A percentile compares a stretch with the other conserved stretches of the same genome.
These are phyloP conservation scores for Hofmannophila pseudospretella DNA, from an alignment of 2,888 invertebrate genomes.

Conservation along the genomic window DNA sequence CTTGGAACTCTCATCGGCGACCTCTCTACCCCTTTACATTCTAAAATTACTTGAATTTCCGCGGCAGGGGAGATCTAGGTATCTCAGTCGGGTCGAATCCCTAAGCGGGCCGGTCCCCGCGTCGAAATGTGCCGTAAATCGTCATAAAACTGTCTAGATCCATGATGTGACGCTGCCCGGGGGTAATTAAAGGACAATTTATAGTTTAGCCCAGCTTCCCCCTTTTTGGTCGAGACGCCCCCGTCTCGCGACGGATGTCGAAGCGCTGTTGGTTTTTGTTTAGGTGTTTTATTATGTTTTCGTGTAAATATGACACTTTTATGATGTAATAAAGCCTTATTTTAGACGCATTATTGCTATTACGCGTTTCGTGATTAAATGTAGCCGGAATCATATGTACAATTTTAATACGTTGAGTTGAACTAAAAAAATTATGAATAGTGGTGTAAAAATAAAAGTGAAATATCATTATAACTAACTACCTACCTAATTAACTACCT, in stretches of 20 bases:
- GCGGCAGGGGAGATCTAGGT: conserved; percentile 28
- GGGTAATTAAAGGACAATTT: conserved; percentile 80
- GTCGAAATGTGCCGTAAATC: conserved; percentile 78
- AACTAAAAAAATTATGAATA: too few relatives aligned
- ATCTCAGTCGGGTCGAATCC: conserved; percentile 55
- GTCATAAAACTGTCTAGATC: conserved; percentile 86
- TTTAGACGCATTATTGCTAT: too few relatives aligned
- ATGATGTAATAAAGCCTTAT: not conserved
- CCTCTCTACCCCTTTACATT: conserved; percentile 11
- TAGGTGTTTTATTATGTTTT: conserved; percentile 22
- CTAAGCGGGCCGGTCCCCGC: conserved; percentile 56
- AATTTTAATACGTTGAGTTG: too few relatives aligned
- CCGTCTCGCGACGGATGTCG: conserved; percentile 42
- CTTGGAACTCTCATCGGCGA: conserved; percentile 13
- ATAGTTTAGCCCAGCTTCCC: conserved; percentile 66
- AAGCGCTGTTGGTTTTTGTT: conserved; percentile 39
- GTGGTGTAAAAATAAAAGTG: too few relatives aligned
- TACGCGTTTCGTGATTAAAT: too few relatives aligned
- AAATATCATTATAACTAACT: too few relatives aligned
- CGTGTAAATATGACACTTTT: not conserved
- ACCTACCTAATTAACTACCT: too few relatives aligned
- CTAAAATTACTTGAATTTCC: conserved; percentile 11
- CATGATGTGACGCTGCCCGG: conserved; percentile 83
- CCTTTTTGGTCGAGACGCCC: conserved; percentile 40
- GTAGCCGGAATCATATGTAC: too few relatives aligned